Conservation (phyloP, 2,113 vertebrate genomes). For the Ranitomeya imitator region DNA sequence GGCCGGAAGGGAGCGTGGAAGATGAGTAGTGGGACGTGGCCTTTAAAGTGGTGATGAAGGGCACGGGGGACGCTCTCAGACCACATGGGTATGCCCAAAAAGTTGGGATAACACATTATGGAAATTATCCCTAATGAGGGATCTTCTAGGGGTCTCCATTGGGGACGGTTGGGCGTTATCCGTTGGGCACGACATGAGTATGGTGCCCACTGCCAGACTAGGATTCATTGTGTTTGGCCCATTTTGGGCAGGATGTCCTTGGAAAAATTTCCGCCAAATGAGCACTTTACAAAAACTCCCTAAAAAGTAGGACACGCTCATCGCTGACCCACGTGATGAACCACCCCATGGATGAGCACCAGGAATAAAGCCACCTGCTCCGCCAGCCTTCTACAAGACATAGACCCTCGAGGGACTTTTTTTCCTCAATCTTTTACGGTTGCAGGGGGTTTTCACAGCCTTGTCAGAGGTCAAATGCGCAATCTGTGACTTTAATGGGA, state of each 20-base stretch:
- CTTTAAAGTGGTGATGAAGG: too few species aligned
- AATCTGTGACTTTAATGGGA: conserved; percentile 40
- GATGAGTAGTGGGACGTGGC: too few species aligned
- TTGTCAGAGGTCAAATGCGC: conserved; percentile 37
- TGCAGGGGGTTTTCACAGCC: background rate
- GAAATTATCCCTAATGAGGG: too few species aligned
- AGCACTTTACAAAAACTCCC: background rate
- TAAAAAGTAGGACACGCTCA: background rate
- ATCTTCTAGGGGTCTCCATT: too few species aligned
- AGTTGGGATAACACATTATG: too few species aligned
- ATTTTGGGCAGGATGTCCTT: background rate
- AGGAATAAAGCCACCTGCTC: background rate
- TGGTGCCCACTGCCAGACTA: background rate
- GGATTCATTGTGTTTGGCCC: background rate
- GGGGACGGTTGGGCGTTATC: too few species aligned
- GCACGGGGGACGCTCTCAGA: too few species aligned
- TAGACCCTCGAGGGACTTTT: conserved; percentile 23
- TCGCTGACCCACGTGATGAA: background rate
- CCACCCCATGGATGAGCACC: background rate
- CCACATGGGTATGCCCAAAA: too few species aligned
- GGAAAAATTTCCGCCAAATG: background rate
- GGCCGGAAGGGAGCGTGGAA: too few species aligned
- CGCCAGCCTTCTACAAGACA: background rate
- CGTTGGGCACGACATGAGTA: background rate
- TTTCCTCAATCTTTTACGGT: conserved; percentile 26